A percentile compares a stretch with the other conserved stretches of the same genome.
These are phyloP conservation scores for Graphium colonna DNA, from an alignment of 2,888 invertebrate genomes.

Conservation along the genomic window DNA sequence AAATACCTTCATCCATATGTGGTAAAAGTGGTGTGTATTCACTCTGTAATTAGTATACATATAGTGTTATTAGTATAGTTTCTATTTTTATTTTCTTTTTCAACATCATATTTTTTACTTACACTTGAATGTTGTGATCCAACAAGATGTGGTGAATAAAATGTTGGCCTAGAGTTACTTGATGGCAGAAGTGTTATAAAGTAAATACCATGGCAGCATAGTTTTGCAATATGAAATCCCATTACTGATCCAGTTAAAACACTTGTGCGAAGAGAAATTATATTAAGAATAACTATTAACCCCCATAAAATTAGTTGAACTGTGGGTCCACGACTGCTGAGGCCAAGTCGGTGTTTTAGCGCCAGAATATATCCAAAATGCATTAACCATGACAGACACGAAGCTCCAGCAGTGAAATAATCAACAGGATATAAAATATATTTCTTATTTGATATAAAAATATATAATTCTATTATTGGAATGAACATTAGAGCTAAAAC, in stretches of 20 bases:
- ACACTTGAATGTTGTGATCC: conserved; percentile 77
- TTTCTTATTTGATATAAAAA: conserved; percentile 74
- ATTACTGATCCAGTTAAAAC: conserved; percentile 63
- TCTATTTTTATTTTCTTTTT: conserved; percentile 2
- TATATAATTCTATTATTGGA: conserved; percentile 85
- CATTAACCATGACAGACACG: conserved; percentile 89
- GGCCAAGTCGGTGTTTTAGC: conserved; percentile 81
- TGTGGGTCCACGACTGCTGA: conserved; percentile 87
- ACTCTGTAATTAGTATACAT: conserved; percentile 61
- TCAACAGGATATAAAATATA: conserved; percentile 82
- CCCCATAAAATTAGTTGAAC: conserved; percentile 85
- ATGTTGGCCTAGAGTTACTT: conserved; percentile 68
- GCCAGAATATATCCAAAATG: conserved; percentile 88
- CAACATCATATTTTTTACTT: conserved; percentile 37
- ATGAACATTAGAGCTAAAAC: conserved; percentile 82
- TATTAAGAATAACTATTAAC: conserved; percentile 82
- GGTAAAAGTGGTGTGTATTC: conserved; percentile 83
- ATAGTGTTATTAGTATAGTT: too few relatives aligned
- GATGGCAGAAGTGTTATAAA: conserved; percentile 85
- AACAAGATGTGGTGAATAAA: conserved; percentile 68
- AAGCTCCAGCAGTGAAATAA: conserved; percentile 84
- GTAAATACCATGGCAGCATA: conserved; percentile 85
- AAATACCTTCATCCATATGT: conserved; percentile 84
- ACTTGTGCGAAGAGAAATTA: conserved; percentile 85
- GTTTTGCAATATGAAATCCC: conserved; percentile 80